phyloP scores from a whole-genome alignment of 2,113 vertebrate genomes.

The Globicephala melas region DNA sequence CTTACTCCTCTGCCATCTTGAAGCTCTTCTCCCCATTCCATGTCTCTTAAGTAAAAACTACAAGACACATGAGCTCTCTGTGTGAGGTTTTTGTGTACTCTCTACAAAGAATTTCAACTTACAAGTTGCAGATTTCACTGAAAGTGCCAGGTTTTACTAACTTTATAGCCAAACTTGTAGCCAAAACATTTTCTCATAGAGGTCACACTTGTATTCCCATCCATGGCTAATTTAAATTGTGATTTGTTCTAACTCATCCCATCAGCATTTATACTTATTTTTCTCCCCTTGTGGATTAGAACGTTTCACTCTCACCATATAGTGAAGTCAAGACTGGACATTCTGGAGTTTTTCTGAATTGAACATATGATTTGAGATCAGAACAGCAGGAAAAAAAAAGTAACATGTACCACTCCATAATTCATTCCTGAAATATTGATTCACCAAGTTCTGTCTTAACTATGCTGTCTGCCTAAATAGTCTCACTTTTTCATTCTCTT shows the following conservation, averaged over 20 bases:
- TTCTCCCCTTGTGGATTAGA: slow-evolving; percentile 15
- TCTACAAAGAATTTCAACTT: not conserved
- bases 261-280: slow-evolving; percentile 18
- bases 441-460: not conserved
- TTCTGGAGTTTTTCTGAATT: not conserved
- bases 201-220: not conserved
- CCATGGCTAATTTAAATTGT: slow-evolving; percentile 18
- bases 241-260: slow-evolving; percentile 5
- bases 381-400: not conserved
- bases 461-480: not conserved
- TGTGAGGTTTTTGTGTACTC: not conserved
- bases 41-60: not conserved
- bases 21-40: too few species aligned
- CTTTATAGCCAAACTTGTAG: not conserved
- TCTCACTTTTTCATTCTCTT: not conserved
- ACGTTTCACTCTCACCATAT: not conserved
- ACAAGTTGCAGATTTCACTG: not conserved
- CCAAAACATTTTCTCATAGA: not conserved
- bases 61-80: not conserved
- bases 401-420: not conserved
- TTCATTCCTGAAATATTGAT: slow-evolving; percentile 18
- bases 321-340: not conserved
- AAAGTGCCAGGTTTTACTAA: not conserved
- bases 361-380: not conserved
- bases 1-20: too few species aligned